These are phyloP conservation scores for Zhengitettix transpicula DNA, from an alignment of 2,888 invertebrate genomes.

Conservation along the genomic window DNA sequence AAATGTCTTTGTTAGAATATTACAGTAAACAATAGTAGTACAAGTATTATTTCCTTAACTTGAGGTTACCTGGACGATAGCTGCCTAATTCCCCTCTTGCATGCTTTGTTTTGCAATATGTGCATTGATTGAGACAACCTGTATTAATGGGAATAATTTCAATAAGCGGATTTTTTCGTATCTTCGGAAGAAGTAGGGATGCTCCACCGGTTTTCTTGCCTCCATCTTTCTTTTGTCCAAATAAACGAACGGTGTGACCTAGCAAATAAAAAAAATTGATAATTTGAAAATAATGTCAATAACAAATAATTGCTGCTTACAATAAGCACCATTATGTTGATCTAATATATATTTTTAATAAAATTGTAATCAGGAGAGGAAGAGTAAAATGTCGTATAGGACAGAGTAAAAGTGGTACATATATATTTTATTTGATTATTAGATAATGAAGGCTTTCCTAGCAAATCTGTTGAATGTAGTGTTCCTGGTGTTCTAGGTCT, in stretches of 20 bases:
- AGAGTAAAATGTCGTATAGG: no score
- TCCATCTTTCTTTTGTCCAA: slow-evolving; percentile 65
- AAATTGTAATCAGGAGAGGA: no score
- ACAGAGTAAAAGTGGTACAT: no score
- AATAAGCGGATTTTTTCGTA: slow-evolving; percentile 85
- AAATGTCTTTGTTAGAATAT: not conserved
- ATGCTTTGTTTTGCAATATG: slow-evolving; percentile 97
- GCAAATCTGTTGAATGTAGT: no score
- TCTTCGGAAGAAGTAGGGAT: slow-evolving; percentile 74
- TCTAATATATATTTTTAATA: no score
- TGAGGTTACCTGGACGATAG: slow-evolving; percentile 50
- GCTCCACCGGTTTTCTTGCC: slow-evolving; percentile 78
- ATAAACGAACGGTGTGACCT: slow-evolving; percentile 56
- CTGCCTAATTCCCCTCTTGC: slow-evolving; percentile 93
- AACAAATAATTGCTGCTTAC: no score
- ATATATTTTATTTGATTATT: no score
- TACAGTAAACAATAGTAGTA: not conserved
- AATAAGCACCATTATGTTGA: no score
- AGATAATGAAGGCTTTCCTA: no score
- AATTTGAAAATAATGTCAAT: no score
- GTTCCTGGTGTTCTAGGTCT: no score
- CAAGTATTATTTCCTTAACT: not conserved
- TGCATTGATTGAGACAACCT: slow-evolving; percentile 94
- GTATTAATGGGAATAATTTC: slow-evolving; percentile 96
- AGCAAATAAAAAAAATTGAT: slow-evolving; percentile 7